Evolutionary conservation across 2,888 invertebrate genomes (phyloP), one percentile per base, ranked within the genome.

Genomic region (Ypsolopha sequella): DNA sequence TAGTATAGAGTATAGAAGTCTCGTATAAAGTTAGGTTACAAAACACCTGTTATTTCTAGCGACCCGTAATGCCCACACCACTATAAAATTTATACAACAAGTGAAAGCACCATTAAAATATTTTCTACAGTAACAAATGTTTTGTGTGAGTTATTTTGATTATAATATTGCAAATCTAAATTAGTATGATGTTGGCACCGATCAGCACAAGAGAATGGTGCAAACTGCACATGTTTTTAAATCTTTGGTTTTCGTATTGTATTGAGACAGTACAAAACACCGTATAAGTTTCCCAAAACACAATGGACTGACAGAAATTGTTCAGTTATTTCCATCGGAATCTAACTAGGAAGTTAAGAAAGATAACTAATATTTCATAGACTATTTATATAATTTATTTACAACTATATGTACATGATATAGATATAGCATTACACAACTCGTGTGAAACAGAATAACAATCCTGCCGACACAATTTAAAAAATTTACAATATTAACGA

Each of bases 331-430:
- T 44, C 44, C 13, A 44, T 44, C 47, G 7, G 36, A 8, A 13
- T 8, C 11, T 45, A 45, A 45, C 46, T 35, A 46, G 6, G n/a
- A 35, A 39, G 9, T 3, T 39, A 9, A 39, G 39, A 39, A n/a
- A 9, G n/a, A n/a, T 46, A 46, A 46, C 46, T 46, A 46, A 71
- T 69, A 66, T 68, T 72, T 69, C 68, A 79, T 84, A 80, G 67
- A 80, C 80, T 80, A 80, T 82, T n/a, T n/a, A 48, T 35, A 4
- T 24, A 10, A 10, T 45, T 70, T 80, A 84, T 81, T 80, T 82
- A 84, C 82, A 82, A 80, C 76, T 80, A 81, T 78, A 80, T 72
- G 70, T 82, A 81, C 81, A 75, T n/a, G 10, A 48, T 48, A 47
- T 71, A 79, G 66, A 63, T 60, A 76, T 57, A 72, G 72, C 66